phyloP scores from a whole-genome alignment of 1,140 invertebrate genomes.

The Orius laevigatus region DNA sequence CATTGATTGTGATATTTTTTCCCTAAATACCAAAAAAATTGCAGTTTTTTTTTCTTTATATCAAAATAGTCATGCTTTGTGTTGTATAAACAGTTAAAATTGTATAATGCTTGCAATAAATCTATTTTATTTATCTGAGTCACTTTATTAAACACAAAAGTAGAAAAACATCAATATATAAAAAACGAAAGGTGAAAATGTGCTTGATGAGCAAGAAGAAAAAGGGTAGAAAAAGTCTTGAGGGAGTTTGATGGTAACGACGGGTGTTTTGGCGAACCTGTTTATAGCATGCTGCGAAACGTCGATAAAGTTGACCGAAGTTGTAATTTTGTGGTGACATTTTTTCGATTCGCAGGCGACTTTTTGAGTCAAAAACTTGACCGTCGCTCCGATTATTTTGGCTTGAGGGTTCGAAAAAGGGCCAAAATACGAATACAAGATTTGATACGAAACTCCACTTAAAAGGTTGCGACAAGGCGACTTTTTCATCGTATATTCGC shows the following conservation, averaged over 20 bases:
- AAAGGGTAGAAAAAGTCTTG: constrained; percentile 59
- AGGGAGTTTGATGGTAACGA: constrained; percentile 42
- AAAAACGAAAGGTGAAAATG: no score
- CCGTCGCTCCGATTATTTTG: constrained; percentile 34
- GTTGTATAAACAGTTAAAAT: no score
- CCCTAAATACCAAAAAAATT: no score
- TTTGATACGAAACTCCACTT: constrained; percentile 32
- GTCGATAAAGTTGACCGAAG: constrained; percentile 41
- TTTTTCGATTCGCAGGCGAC: not conserved
- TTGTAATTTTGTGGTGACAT: constrained; percentile 24
- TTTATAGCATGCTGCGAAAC: constrained; percentile 32
- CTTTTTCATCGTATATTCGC: not conserved
- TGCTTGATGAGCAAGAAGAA: constrained; percentile 16
- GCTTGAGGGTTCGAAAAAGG: constrained; percentile 28
- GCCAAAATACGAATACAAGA: constrained; percentile 32
- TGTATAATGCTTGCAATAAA: no score
- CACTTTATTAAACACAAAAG: no score
- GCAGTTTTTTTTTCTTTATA: no score
- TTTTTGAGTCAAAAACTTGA: constrained; percentile 23
- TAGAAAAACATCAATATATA: no score
- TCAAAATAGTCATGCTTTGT: no score
- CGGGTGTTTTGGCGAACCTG: constrained; percentile 38
- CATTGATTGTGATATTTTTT: no score
- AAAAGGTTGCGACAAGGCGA: constrained; percentile 16
- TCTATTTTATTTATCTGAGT: no score